Evolutionary conservation across 2,113 vertebrate species (phyloP), one percentile per base, ranked within the genome.

Genomic region (Sminthopsis crassicaudata): DNA sequence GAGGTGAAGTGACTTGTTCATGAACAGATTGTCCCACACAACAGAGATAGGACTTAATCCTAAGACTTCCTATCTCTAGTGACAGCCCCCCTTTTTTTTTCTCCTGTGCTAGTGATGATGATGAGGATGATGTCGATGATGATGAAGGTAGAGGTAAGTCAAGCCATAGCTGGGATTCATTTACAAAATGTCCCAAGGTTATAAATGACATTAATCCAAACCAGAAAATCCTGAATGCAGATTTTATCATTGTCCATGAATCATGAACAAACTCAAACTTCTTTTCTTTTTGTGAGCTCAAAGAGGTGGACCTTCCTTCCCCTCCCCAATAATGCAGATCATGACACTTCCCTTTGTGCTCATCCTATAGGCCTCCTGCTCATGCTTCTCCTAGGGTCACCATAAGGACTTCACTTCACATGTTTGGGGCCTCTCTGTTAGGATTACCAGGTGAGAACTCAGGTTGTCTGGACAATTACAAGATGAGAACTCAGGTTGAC

Each of bases 261-360:
- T 42, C n/a, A 22, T 8, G 36, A 19, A 84, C 19, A 23, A 42
- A 84, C n/a, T 84, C 16, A 23, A 42, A 42, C 19, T 6, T 42
- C 16, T 42, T 76, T 36, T 76, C 67, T 42, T 42, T n/a, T n/a
- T 42, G 19, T 22, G 19, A 84, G 42, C n/a, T 42, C 67, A 42
- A 1, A 23, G 19, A 42, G 2, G 16, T 42, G 6, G 5, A 84
- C 8, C 6, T 67, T n/a, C 42, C 2, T 1, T 3, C 2, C 0
- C 30, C 14, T 0, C 36, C n/a, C 16, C 36, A 42, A 1, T 84
- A 42, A 42, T 84, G 19, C n/a, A 23, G 1, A 42, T 84, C 19
- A 84, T 42, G n/a, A 84, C n/a, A 22, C 2, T 16, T 42, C n/a
- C 19, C 16, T 23, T 84, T 84, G 42, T 42, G 1, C n/a, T 19